Base-by-base conservation (phyloP, 2,113 vertebrate genomes). In the Urocolius indicus region DNA sequence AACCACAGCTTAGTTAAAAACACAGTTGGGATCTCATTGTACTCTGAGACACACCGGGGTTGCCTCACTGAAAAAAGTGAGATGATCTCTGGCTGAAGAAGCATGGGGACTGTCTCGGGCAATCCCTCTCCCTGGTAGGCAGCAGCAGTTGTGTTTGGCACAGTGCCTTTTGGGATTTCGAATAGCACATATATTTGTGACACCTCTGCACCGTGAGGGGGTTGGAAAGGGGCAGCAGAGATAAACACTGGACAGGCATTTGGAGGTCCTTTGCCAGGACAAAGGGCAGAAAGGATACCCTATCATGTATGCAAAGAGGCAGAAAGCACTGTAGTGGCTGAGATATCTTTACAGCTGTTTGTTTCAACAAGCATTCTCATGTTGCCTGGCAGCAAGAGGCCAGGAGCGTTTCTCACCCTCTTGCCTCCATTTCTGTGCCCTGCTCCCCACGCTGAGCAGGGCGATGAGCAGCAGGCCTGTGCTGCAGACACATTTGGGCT, bases 361-460 rank as follows among this genome's bases (percentile, higher is more conserved):
- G 41, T 77, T 95, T 81, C 78, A 58, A 84, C 24, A 80, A 73
- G 52, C 0, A 0, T 46, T 86, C 65, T 80, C 73, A 18, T 20
- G 67, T 68, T 91, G 73, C 16, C 36, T 41, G 49, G 48, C 59
- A 81, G 52, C 14, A 5, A 62, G 45, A 57, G 61, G 45, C 18
- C 3, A 19, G 86, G 48, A 91, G 55, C 4, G 1, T 86, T 94
- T 92, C 46, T 69, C 15, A 41, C 51, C 62, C 49, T 69, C 51
- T 85, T 24, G 38, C 11, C 16, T 20, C 17, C 2, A 1, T 74
- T 55, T 30, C 34, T 0, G 7, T 58, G 59, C 49, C 30, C 55
- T 9, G 45, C 24, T 85, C 19, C 67, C 22, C 5, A 0, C 1
- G 1, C 0, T 41, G 38, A 41, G 0, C 0, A 1, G 12, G 34